Base-by-base conservation (phyloP, 1,140 invertebrate species). In the Agrypnia vestita region DNA sequence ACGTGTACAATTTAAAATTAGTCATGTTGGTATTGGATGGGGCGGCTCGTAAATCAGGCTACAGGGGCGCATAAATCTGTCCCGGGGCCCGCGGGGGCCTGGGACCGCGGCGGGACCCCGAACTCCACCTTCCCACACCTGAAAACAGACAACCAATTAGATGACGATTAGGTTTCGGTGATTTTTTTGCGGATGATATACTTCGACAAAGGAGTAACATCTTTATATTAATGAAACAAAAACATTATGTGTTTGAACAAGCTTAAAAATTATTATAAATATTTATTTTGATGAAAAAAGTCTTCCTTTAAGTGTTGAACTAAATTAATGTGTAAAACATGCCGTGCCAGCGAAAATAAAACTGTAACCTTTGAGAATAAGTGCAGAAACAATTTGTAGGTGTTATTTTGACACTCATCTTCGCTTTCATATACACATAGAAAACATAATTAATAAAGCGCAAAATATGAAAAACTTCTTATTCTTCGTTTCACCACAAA, bases 1-100 rank as follows among this genome's bases (percentile, higher is more conserved):
- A 80, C 79, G 79, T 75, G 69, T 83, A 77, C 79, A 80, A 83
- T 83, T 83, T 80, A 80, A 83, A 83, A 83, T 83, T 79, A 83
- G 79, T 83, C 82, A 83, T 83, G 82, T 80, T 79, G 73, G 76
- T 80, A 78, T 75, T 78, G 81, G 75, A 46, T 19, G 69, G 73
- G 69, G 62, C 17, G 49, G 56, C 62, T 79, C 76, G 82, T 83
- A 83, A 83, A 83, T 83, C 82, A 83, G 79, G 71, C 51, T 62
- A 21, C 82, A 83, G 79, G 76, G 82, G 67, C 46, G 79, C 72
- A 83, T 83, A 83, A 83, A 83, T 83, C 82, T 83, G 79, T 51
- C 79, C 76, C 59, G 78, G 44, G 82, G 72, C 55, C 82, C 76
- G 62, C 64, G 10, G 72, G 71, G 76, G 77, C 74, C 72, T n/a